Percentiles rank a stretch among this genome's conserved stretches.
phyloP scores from a whole-genome alignment of 2,888 invertebrate species.

The Pyrgus malvae region DNA sequence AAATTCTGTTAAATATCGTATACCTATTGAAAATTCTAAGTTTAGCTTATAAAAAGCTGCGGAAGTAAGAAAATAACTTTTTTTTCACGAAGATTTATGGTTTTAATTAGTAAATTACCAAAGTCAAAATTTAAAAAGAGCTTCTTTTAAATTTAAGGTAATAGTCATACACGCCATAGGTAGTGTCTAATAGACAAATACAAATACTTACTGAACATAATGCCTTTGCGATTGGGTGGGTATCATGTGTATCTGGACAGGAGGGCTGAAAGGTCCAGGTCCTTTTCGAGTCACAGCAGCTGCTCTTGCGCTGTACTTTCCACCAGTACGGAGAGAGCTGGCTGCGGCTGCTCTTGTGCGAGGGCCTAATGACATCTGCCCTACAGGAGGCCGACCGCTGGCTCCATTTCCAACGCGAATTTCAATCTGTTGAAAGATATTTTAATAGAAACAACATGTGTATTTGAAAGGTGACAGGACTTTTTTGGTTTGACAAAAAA shows the following conservation, averaged over 20 bases:
- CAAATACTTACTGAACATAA: conserved; percentile 73
- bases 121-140: no score
- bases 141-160: no score
- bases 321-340: conserved; percentile 92
- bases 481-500: no score
- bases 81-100: no score
- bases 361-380: conserved; percentile 93
- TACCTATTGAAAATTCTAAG: no score
- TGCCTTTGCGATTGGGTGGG: conserved; percentile 78
- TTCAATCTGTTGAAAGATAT: conserved; percentile 63
- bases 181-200: no score
- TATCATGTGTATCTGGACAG: conserved; percentile 88
- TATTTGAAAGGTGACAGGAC: no score
- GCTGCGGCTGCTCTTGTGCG: conserved; percentile 94
- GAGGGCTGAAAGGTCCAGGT: conserved; percentile 92
- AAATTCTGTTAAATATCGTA: background rate
- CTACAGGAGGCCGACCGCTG: conserved; percentile 77
- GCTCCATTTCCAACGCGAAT: conserved; percentile 63
- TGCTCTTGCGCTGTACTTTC: conserved; percentile 93
- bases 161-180: no score
- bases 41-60: no score
- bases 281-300: conserved; percentile 95
- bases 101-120: no score
- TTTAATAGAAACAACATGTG: no score
- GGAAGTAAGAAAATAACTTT: no score